Percentiles rank a stretch among this genome's conserved stretches.
Evolutionary conservation across 2,888 invertebrate genomes (phyloP).

Genomic region (Mactromeris polynyma): DNA sequence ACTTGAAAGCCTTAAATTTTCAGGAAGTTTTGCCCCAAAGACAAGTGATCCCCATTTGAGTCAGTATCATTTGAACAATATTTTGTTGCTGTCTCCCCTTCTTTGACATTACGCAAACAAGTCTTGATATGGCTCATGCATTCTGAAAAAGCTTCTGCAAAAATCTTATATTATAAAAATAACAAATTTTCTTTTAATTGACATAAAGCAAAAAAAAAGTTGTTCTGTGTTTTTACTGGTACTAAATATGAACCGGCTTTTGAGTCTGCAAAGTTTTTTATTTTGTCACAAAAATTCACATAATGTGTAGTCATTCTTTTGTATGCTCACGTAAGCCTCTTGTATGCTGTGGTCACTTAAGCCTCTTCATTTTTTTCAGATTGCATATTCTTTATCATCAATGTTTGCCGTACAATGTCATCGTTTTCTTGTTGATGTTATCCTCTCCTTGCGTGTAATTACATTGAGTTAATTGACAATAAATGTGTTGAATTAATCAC

Average conservation of each 20-base stretch:
- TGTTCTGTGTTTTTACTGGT: too few relatives aligned
- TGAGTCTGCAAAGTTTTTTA: neutral
- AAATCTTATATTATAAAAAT: too few relatives aligned
- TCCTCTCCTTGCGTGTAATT: neutral
- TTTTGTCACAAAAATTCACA: neutral
- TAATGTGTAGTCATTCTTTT: neutral
- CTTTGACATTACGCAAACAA: conserved; percentile 21
- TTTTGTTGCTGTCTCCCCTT: neutral
- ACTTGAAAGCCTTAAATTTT: conserved; percentile 30
- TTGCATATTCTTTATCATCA: neutral
- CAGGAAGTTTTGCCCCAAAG: conserved; percentile 58
- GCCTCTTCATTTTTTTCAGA: neutral
- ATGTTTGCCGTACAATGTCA: conserved; percentile 1
- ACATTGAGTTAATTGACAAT: neutral
- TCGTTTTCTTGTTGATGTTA: neutral
- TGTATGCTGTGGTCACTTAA: neutral
- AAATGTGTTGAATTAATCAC: neutral
- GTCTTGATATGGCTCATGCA: neutral
- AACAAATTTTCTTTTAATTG: too few relatives aligned
- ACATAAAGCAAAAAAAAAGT: too few relatives aligned
- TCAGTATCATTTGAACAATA: conserved; percentile 48
- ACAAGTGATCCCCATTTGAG: conserved; percentile 61
- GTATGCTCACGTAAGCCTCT: neutral
- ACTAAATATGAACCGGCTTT: too few relatives aligned
- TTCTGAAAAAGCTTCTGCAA: neutral